Conservation (phyloP, 1,140 invertebrate genomes). For the Tetraneura akinire region DNA sequence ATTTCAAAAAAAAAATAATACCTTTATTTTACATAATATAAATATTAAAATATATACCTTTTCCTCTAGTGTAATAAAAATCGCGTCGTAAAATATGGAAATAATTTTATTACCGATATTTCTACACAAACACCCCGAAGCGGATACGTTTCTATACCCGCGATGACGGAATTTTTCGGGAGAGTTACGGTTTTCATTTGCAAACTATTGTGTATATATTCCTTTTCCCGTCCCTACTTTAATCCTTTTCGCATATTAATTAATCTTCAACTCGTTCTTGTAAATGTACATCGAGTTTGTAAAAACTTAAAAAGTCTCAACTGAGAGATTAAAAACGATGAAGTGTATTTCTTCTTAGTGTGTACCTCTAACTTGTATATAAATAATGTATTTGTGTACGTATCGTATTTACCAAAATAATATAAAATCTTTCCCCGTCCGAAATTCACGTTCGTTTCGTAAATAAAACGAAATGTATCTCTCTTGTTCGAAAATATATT, state of each 20-base stretch:
- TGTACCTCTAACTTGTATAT: too few species aligned
- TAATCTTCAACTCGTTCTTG: slow-evolving; percentile 3
- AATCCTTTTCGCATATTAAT: slow-evolving; percentile 28
- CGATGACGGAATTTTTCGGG: neutral
- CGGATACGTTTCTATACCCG: too few species aligned
- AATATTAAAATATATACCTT: too few species aligned
- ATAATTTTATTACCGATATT: too few species aligned
- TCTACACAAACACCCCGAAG: too few species aligned
- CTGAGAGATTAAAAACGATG: neutral
- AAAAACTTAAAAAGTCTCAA: neutral
- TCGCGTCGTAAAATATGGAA: too few species aligned
- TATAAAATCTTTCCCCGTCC: neutral
- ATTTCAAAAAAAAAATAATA: too few species aligned
- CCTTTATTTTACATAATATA: too few species aligned
- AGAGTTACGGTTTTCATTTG: neutral
- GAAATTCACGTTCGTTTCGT: neutral
- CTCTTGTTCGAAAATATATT: too few species aligned
- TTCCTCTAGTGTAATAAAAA: too few species aligned
- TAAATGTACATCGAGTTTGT: neutral
- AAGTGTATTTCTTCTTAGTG: neutral
- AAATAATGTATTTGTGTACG: neutral
- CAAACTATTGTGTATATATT: too few species aligned
- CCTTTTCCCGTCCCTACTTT: neutral
- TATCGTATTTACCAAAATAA: neutral
- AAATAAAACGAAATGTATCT: neutral